Evolutionary conservation across 2,888 invertebrate species (phyloP).

Genomic region (Agrenia bidenticulata): DNA sequence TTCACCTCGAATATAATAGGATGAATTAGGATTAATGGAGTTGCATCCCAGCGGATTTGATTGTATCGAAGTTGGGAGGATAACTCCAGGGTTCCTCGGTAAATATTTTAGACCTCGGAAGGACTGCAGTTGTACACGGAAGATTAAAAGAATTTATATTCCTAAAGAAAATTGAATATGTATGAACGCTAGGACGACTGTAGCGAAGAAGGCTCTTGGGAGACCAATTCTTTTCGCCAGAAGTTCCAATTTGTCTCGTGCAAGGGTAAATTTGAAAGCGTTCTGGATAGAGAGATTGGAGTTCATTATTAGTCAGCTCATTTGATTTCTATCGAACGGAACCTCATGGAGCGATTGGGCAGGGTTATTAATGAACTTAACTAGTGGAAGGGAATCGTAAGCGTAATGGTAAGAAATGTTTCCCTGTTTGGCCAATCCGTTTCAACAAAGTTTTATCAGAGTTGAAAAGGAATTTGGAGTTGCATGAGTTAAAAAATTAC

Average conservation of each 20-base stretch:
- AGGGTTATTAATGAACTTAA: slow-evolving; percentile 6
- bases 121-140: too few relatives aligned
- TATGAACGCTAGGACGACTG: too few relatives aligned
- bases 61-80: slow-evolving; percentile 15
- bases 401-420: too few relatives aligned
- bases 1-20: slow-evolving; percentile 22
- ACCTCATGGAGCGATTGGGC: neutral
- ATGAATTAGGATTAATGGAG: slow-evolving; percentile 44
- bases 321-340: slow-evolving; percentile 9
- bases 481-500: too few relatives aligned
- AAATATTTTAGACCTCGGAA: too few relatives aligned
- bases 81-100: neutral
- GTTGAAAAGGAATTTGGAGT: too few relatives aligned
- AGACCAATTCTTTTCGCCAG: neutral
- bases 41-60: slow-evolving; percentile 37
- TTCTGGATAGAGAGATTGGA: neutral
- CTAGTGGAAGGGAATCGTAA: too few relatives aligned
- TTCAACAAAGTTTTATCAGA: too few relatives aligned
- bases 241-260: neutral
- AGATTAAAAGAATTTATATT: too few relatives aligned
- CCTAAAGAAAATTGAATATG: too few relatives aligned
- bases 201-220: too few relatives aligned
- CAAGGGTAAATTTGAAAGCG: neutral
- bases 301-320: neutral
- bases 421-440: too few relatives aligned